Conservation (phyloP, 1,140 invertebrate genomes). For the Eueides isabella region DNA sequence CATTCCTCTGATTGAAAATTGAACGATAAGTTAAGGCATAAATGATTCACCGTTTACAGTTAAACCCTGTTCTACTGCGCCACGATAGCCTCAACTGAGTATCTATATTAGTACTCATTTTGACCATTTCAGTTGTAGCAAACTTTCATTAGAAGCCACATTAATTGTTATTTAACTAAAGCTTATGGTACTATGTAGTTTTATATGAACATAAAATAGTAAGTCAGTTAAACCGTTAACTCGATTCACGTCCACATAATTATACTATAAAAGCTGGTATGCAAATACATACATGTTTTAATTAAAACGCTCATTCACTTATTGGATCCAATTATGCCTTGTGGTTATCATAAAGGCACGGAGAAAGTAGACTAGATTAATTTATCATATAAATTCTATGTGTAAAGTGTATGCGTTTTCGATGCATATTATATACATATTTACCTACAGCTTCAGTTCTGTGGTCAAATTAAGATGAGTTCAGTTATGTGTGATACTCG, state of each 20-base stretch:
- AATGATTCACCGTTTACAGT: too few relatives aligned
- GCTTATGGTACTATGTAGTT: slow-evolving; percentile 12
- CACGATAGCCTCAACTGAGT: neutral
- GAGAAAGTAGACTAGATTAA: slow-evolving; percentile 34
- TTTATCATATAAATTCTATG: neutral
- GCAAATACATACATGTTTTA: slow-evolving; percentile 47
- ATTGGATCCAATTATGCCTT: slow-evolving; percentile 43
- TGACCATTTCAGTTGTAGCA: neutral
- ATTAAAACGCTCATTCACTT: slow-evolving; percentile 46
- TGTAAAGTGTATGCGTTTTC: neutral
- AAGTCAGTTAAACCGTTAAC: slow-evolving; percentile 30
- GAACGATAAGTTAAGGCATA: too few relatives aligned
- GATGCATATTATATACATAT: too few relatives aligned
- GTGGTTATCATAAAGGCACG: slow-evolving; percentile 41
- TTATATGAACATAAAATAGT: slow-evolving; percentile 9
- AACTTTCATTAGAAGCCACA: neutral
- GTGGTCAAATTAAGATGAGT: too few relatives aligned
- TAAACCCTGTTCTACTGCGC: too few relatives aligned
- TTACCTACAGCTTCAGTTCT: too few relatives aligned
- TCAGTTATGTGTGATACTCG: too few relatives aligned
- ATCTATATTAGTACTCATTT: neutral
- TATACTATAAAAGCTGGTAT: slow-evolving; percentile 42
- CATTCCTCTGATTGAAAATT: too few relatives aligned
- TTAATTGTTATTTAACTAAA: slow-evolving; percentile 4
- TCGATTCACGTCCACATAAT: slow-evolving; percentile 34